Conservation (phyloP, 2,113 vertebrate species). For the Neogale vison region DNA sequence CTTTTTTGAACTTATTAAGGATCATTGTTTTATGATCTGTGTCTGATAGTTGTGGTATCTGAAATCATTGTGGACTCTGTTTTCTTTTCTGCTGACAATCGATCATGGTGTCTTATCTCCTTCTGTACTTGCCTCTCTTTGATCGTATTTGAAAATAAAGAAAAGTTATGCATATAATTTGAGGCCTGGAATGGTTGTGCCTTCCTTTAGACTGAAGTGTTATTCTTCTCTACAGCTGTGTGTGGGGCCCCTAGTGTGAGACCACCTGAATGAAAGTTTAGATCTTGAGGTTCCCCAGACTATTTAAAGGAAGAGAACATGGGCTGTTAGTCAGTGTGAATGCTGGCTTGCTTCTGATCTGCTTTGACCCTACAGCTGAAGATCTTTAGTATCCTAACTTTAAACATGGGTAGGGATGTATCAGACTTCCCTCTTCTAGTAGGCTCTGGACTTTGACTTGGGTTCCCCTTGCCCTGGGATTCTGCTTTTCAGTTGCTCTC, state of each 20-base stretch:
- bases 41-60: not conserved
- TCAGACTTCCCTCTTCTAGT: rapidly evolving
- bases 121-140: not conserved
- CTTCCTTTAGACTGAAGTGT: not conserved
- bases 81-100: not conserved
- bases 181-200: not conserved
- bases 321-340: not conserved
- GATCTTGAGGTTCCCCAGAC: not conserved
- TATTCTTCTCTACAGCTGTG: not conserved
- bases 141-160: not conserved
- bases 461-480: not conserved
- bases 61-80: not conserved
- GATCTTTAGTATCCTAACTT: not conserved
- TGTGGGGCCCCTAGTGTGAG: no score
- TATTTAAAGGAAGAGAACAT: not conserved
- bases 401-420: rapidly evolving
- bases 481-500: not conserved
- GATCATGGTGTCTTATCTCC: not conserved
- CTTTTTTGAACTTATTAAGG: not conserved
- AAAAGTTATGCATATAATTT: not conserved
- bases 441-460: not conserved
- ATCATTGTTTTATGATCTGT: not conserved
- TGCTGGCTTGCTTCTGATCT: not conserved
- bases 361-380: no score
- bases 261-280: not conserved